A percentile compares a stretch with the other conserved stretches of the same genome.
Evolutionary conservation across 2,113 vertebrate genomes (phyloP).

Genomic region (Spheniscus mendiculus): DNA sequence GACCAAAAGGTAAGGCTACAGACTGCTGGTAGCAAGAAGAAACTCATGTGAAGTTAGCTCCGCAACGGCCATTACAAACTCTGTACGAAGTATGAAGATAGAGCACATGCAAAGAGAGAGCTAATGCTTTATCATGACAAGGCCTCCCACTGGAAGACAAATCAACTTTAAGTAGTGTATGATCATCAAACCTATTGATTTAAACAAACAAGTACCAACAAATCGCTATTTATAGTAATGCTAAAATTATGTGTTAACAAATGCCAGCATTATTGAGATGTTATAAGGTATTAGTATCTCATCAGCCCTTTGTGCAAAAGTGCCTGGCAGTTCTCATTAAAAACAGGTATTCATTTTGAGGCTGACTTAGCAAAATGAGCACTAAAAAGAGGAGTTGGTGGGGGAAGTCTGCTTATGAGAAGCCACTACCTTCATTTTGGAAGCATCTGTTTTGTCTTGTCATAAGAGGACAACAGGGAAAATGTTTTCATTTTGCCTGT

Average conservation of each 20-base stretch:
- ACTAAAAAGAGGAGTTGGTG: not conserved
- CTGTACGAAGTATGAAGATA: not conserved
- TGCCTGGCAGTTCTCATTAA: not conserved
- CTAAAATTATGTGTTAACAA: not conserved
- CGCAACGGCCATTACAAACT: not conserved
- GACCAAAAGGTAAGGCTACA: not conserved
- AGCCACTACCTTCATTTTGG: not conserved
- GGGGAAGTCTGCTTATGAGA: not conserved
- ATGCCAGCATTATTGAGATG: not conserved
- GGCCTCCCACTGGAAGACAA: not conserved
- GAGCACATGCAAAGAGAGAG: not conserved
- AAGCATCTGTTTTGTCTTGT: not conserved
- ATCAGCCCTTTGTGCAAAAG: not conserved
- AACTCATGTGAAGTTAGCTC: not conserved
- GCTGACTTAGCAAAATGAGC: not conserved
- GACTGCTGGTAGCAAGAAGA: not conserved
- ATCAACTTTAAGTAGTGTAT: not conserved
- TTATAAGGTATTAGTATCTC: not conserved
- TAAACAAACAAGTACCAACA: not conserved
- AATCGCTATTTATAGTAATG: not conserved
- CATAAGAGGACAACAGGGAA: not conserved
- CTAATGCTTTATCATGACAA: not conserved
- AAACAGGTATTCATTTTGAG: not conserved
- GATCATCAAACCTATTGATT: not conserved
- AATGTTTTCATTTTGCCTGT: not conserved